Percentiles rank a stretch among this genome's conserved stretches.
Evolutionary conservation across 2,888 invertebrate species (phyloP).

Genomic region (Athetis lepigone): DNA sequence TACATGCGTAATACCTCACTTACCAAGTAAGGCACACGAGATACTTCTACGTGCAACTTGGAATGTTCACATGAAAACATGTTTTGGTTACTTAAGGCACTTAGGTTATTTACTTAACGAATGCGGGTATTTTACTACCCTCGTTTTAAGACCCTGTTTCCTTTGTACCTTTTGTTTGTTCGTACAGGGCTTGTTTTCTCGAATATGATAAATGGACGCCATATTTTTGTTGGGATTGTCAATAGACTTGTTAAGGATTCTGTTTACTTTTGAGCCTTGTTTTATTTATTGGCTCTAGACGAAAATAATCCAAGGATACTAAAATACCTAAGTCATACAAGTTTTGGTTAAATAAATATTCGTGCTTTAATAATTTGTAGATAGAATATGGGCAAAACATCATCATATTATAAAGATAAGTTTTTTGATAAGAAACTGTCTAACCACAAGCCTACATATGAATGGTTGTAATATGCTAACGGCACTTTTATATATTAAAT

Average conservation of each 20-base stretch:
- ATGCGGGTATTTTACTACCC: slow-evolving; percentile 62
- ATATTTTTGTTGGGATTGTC: slow-evolving; percentile 34
- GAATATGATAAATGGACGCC: slow-evolving; percentile 45
- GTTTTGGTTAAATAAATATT: too few relatives aligned
- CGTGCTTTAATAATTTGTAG: too few relatives aligned
- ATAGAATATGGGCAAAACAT: too few relatives aligned
- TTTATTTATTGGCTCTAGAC: slow-evolving; percentile 15
- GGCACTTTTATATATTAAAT: not conserved
- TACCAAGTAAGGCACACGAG: slow-evolving; percentile 41
- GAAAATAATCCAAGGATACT: not conserved
- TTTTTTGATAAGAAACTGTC: too few relatives aligned
- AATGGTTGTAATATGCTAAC: not conserved
- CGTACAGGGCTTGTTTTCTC: slow-evolving; percentile 44
- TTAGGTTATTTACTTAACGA: slow-evolving; percentile 65
- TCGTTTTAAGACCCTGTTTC: slow-evolving; percentile 53
- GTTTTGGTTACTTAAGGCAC: slow-evolving; percentile 67
- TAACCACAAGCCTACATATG: too few relatives aligned
- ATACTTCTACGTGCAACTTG: slow-evolving; percentile 52
- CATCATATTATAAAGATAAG: too few relatives aligned
- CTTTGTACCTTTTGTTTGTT: slow-evolving; percentile 51
- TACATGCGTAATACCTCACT: slow-evolving; percentile 25
- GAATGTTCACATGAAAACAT: slow-evolving; percentile 67
- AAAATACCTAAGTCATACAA: too few relatives aligned
- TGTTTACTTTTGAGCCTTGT: slow-evolving; percentile 22
- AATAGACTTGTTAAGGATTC: slow-evolving; percentile 21